Percentiles rank a stretch among this genome's conserved stretches.
Conservation (phyloP, 1,140 invertebrate species). For the Hypsibius dujardini region DNA sequence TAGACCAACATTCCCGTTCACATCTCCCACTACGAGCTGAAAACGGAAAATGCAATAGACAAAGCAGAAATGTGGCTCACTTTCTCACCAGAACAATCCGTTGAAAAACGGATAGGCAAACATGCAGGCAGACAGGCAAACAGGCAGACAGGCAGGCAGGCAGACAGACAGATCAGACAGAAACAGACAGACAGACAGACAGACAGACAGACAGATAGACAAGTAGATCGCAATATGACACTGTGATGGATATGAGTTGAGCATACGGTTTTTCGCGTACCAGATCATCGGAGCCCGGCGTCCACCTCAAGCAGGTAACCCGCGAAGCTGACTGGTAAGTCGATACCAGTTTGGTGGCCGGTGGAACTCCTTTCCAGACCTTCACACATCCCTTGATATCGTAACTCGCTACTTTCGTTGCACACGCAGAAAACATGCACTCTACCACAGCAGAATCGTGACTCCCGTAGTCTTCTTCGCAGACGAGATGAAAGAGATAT, state of each 20-base stretch:
- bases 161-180: too few species aligned
- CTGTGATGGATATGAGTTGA: too few species aligned
- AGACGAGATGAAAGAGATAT: slow-evolving; percentile 1
- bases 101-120: too few species aligned
- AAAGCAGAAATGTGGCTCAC: background rate
- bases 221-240: too few species aligned
- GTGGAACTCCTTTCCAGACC: slow-evolving; percentile 10
- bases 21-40: slow-evolving; percentile 7
- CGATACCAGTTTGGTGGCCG: background rate
- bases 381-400: slow-evolving; percentile 14
- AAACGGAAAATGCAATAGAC: background rate
- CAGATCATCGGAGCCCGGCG: background rate
- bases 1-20: background rate
- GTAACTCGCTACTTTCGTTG: background rate
- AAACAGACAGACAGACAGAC: too few species aligned
- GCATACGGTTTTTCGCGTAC: background rate
- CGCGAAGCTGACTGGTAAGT: background rate
- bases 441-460: background rate
- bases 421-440: slow-evolving; percentile 5
- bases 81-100: too few species aligned
- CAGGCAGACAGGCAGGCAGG: too few species aligned
- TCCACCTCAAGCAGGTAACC: background rate
- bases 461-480: slow-evolving; percentile 1
- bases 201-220: too few species aligned
- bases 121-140: too few species aligned